phyloP scores from a whole-genome alignment of 2,113 vertebrate genomes.

The Pristiophorus japonicus region DNA sequence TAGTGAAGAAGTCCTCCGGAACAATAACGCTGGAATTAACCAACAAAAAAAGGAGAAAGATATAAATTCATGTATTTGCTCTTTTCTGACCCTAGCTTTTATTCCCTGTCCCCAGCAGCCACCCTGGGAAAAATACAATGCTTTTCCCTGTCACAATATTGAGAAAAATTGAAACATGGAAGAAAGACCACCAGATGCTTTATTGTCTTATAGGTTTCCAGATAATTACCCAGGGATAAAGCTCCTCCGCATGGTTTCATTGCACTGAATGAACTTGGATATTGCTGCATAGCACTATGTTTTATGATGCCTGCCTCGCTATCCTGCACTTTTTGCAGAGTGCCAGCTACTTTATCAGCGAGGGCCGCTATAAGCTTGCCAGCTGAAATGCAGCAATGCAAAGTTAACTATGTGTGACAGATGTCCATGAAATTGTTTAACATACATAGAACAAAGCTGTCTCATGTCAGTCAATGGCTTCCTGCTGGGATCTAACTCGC shows the following conservation, averaged over 20 bases:
- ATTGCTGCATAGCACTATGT: constrained; percentile 80
- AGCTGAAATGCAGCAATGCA: constrained; percentile 78
- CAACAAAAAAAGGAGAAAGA: constrained; percentile 76
- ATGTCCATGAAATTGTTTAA: constrained; percentile 92
- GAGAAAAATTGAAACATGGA: constrained; percentile 82
- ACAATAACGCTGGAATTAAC: constrained; percentile 72
- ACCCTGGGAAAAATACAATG: constrained; percentile 82
- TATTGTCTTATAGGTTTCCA: constrained; percentile 98
- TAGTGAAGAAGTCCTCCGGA: constrained; percentile 54
- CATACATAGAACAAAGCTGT: constrained; percentile 53
- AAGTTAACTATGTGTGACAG: constrained; percentile 95
- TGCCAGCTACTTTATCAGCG: constrained; percentile 75
- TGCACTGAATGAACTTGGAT: constrained; percentile 95
- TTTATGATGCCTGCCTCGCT: constrained; percentile 79
- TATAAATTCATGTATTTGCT: constrained; percentile 99
- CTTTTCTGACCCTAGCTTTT: constrained; percentile 86
- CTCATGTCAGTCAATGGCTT: constrained; percentile 32
- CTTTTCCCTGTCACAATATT: constrained; percentile 91
- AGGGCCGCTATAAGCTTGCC: constrained; percentile 56
- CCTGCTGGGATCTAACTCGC: constrained; percentile 40
- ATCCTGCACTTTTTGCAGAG: constrained; percentile 68
- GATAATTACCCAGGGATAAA: constrained; percentile 98
- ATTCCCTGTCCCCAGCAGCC: constrained; percentile 66
- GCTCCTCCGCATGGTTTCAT: constrained; percentile 80
- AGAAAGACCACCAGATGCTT: constrained; percentile 98